Evolutionary conservation across 2,113 vertebrate genomes (phyloP).

Genomic region (Uropsilus gracilis): DNA sequence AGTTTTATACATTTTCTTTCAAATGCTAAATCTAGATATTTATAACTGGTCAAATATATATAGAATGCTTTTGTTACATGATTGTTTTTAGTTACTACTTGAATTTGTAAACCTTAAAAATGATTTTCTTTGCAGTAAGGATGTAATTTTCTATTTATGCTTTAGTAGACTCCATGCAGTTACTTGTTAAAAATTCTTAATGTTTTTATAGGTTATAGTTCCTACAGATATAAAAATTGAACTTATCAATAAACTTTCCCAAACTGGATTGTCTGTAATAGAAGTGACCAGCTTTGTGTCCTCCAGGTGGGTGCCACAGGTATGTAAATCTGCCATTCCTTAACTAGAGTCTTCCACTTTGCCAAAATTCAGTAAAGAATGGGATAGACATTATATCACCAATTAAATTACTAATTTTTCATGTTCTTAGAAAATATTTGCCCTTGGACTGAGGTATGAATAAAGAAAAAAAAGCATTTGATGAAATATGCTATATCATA

Average conservation of each 20-base stretch:
- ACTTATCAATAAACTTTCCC: constrained; percentile 94
- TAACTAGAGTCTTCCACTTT: background rate
- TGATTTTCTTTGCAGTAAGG: constrained; percentile 7
- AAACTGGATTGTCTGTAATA: constrained; percentile 92
- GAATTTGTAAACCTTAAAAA: constrained; percentile 32
- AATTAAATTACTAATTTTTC: background rate
- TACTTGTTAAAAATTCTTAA: constrained; percentile 36
- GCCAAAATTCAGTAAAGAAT: background rate
- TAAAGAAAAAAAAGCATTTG: background rate
- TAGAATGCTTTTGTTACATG: background rate
- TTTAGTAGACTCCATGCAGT: background rate
- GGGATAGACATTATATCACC: background rate
- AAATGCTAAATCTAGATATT: background rate
- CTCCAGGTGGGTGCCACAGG: constrained; percentile 97
- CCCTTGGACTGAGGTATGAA: background rate
- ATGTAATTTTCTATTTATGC: constrained; percentile 44
- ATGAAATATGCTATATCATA: background rate
- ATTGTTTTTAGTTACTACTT: background rate
- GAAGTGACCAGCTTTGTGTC: constrained; percentile 98
- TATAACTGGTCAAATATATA: background rate
- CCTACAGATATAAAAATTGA: constrained; percentile 94
- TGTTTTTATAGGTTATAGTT: constrained; percentile 90
- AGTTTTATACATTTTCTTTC: background rate
- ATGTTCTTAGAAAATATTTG: constrained; percentile 14
- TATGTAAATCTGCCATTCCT: constrained; percentile 80